phyloP scores from a whole-genome alignment of 2,113 vertebrate species.

The Opisthocomus hoazin region DNA sequence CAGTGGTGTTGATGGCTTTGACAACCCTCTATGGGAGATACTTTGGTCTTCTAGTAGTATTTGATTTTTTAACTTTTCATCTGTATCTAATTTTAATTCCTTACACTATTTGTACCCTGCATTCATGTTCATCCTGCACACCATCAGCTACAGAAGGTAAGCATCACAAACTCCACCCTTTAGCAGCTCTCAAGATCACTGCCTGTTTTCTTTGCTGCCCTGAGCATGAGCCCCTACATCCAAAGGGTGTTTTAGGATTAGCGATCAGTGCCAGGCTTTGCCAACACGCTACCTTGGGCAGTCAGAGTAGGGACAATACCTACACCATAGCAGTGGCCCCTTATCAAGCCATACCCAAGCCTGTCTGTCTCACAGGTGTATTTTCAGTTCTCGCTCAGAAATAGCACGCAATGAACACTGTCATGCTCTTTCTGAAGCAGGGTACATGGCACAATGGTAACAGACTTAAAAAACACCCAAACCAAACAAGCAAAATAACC shows the following conservation, averaged over 20 bases:
- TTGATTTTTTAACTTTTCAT: not conserved
- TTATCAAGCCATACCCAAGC: not conserved
- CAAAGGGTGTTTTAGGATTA: not conserved
- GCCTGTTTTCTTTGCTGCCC: not conserved
- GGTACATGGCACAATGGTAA: conserved; percentile 25
- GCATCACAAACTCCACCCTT: not conserved
- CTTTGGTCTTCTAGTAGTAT: not conserved
- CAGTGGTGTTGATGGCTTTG: not conserved
- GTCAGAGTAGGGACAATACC: not conserved
- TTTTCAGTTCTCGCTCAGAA: conserved; percentile 14
- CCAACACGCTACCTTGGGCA: not conserved
- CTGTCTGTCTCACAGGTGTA: not conserved
- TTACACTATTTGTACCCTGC: not conserved
- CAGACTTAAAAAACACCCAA: conserved; percentile 5
- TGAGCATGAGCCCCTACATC: not conserved
- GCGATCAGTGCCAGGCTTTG: not conserved
- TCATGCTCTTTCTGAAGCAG: conserved; percentile 26
- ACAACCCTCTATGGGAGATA: not conserved
- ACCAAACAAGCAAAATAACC: not conserved
- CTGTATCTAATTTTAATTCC: not conserved
- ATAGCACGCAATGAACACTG: not conserved
- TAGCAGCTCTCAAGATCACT: not conserved
- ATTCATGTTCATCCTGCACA: not conserved
- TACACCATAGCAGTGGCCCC: not conserved
- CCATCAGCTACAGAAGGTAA: not conserved